A percentile compares a stretch with the other conserved stretches of the same genome.
phyloP scores from a whole-genome alignment of 2,888 invertebrate species.

The Tricholauxania praeusta region DNA sequence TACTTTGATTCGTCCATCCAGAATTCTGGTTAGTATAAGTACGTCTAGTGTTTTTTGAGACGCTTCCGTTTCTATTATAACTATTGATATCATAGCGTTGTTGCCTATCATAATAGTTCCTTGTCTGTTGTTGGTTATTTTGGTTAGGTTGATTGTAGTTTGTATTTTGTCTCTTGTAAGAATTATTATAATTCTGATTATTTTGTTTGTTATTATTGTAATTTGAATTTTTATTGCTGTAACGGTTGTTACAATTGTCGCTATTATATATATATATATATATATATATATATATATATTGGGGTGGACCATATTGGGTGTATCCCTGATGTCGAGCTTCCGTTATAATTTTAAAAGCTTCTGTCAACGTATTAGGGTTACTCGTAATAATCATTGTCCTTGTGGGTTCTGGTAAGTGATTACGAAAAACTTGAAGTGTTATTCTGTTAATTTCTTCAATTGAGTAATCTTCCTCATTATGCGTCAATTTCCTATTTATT shows the following conservation, averaged over 20 bases:
- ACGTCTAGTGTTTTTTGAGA: too few relatives aligned
- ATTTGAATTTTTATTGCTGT: too few relatives aligned
- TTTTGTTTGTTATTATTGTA: too few relatives aligned
- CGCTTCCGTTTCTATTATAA: too few relatives aligned
- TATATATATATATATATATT: not conserved
- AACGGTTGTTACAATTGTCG: not conserved
- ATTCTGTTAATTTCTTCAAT: constrained; percentile 29
- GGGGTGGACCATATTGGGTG: constrained; percentile 17
- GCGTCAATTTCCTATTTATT: constrained; percentile 23
- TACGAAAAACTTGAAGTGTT: constrained; percentile 14
- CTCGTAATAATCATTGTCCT: constrained; percentile 31
- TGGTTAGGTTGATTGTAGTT: too few relatives aligned
- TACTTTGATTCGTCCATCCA: too few relatives aligned
- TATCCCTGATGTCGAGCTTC: constrained; percentile 22
- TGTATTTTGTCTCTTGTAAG: too few relatives aligned
- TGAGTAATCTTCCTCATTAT: constrained; percentile 13
- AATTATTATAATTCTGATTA: too few relatives aligned
- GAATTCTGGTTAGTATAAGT: too few relatives aligned
- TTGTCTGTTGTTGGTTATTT: too few relatives aligned
- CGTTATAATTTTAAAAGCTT: constrained; percentile 27
- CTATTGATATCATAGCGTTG: too few relatives aligned
- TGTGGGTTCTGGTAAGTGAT: constrained; percentile 29
- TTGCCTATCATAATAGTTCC: too few relatives aligned
- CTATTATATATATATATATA: not conserved
- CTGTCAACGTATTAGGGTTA: constrained; percentile 25